Conservation (phyloP, 2,113 vertebrate genomes). For the Manacus vitellinus region DNA sequence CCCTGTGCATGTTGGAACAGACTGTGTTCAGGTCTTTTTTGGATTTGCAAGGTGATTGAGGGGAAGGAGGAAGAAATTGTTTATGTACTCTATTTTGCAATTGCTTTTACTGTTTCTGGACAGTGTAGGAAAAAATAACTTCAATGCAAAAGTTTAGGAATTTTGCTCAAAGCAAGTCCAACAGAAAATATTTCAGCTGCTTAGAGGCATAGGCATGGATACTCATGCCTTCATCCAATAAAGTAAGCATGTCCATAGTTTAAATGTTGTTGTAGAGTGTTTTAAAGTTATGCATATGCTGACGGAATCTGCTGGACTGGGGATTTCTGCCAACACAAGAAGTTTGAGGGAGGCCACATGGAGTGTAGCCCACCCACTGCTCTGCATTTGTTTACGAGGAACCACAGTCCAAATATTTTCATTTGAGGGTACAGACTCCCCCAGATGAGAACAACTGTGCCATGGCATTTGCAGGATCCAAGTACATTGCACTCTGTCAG, state of each 20-base stretch:
- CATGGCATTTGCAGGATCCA: neutral
- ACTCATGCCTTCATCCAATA: neutral
- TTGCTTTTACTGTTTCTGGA: neutral
- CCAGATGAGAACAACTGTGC: neutral
- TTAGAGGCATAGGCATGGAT: neutral
- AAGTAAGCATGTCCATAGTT: neutral
- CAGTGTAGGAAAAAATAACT: neutral
- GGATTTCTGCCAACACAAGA: neutral
- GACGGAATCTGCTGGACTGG: neutral
- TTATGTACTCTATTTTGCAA: neutral
- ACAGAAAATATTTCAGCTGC: neutral
- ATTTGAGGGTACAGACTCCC: neutral
- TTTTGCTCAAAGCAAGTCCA: neutral
- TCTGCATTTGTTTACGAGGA: neutral
- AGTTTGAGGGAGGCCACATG: neutral
- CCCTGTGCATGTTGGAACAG: neutral
- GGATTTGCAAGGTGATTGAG: neutral
- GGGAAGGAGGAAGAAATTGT: neutral
- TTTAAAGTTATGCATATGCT: neutral
- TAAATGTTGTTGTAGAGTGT: neutral
- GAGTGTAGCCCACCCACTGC: neutral
- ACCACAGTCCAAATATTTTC: neutral
- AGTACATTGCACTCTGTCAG: neutral
- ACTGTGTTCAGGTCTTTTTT: neutral
- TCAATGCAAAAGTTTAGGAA: neutral